Evolutionary conservation across 2,113 vertebrate species (phyloP).

Genomic region (Rhinoderma darwinii): DNA sequence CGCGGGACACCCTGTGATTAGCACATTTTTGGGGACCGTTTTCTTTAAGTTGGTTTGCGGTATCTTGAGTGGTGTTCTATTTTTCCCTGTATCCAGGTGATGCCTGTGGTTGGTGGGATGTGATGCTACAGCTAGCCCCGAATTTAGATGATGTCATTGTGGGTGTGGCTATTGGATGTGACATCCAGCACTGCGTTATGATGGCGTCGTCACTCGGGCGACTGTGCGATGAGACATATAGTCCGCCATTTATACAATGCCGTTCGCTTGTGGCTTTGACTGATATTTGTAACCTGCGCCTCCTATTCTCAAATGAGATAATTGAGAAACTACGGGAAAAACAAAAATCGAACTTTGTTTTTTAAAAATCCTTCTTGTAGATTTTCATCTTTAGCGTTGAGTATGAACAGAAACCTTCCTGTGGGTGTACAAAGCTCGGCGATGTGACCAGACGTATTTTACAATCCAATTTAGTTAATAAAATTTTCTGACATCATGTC

Average conservation of each 20-base stretch:
- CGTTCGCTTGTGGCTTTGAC: neutral
- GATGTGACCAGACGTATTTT: neutral
- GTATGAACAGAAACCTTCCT: neutral
- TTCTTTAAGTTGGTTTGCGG: too few relatives aligned
- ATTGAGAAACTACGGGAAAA: neutral
- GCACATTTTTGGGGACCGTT: too few relatives aligned
- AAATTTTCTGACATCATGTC: conserved; percentile 19
- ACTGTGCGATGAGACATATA: neutral
- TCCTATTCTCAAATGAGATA: neutral
- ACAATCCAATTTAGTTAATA: conserved; percentile 6
- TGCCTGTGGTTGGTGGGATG: neutral
- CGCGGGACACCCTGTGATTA: too few relatives aligned
- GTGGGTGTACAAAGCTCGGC: neutral
- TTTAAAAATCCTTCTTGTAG: neutral
- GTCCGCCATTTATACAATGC: neutral
- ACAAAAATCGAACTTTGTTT: neutral
- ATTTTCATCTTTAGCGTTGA: neutral
- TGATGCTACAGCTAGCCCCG: neutral
- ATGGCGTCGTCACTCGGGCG: neutral
- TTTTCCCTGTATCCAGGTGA: too few relatives aligned
- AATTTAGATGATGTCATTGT: too few relatives aligned
- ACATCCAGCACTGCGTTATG: neutral
- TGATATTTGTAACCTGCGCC: neutral
- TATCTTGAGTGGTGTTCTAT: too few relatives aligned
- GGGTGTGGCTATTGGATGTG: too few relatives aligned